Evolutionary conservation across 1,140 invertebrate genomes (phyloP).

Genomic region (Drosophila varians): DNA sequence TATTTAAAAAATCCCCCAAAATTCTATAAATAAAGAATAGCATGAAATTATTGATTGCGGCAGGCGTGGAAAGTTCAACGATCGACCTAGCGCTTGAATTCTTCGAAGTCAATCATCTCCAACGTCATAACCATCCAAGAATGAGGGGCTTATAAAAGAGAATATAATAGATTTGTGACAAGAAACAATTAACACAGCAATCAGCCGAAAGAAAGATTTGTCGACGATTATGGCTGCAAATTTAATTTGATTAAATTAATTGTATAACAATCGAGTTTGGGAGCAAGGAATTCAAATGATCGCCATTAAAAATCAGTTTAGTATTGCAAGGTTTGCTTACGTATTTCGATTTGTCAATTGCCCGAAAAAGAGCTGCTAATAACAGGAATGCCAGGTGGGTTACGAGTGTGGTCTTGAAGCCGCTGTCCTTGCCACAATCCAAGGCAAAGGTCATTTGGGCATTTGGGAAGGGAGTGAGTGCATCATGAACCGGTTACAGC

Average conservation of each 20-base stretch:
- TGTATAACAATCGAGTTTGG: conserved; percentile 36
- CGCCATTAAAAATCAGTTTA: conserved; percentile 39
- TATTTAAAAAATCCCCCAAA: conserved; percentile 31
- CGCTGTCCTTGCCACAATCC: conserved; percentile 24
- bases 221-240: conserved; percentile 15
- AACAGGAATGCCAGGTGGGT: conserved; percentile 23
- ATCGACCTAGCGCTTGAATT: conserved; percentile 40
- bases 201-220: conserved; percentile 19
- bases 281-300: conserved; percentile 15
- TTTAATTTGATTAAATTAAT: conserved; percentile 39
- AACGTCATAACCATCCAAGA: conserved; percentile 19
- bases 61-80: conserved; percentile 28
- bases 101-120: conserved; percentile 19
- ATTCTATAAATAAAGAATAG: conserved; percentile 33
- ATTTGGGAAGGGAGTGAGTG: conserved; percentile 10
- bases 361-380: not conserved
- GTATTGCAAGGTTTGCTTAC: conserved; percentile 24
- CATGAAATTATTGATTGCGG: conserved; percentile 20
- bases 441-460: conserved; percentile 48
- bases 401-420: conserved; percentile 6
- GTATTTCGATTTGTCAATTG: conserved; percentile 23
- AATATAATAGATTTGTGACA: conserved; percentile 26
- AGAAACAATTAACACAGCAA: conserved; percentile 32
- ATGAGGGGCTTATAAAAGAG: conserved; percentile 3
- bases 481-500: conserved; percentile 28